Evolutionary conservation across 2,113 vertebrate genomes (phyloP), one percentile per base, ranked within the genome.

Genomic region (Mus spicilegus): DNA sequence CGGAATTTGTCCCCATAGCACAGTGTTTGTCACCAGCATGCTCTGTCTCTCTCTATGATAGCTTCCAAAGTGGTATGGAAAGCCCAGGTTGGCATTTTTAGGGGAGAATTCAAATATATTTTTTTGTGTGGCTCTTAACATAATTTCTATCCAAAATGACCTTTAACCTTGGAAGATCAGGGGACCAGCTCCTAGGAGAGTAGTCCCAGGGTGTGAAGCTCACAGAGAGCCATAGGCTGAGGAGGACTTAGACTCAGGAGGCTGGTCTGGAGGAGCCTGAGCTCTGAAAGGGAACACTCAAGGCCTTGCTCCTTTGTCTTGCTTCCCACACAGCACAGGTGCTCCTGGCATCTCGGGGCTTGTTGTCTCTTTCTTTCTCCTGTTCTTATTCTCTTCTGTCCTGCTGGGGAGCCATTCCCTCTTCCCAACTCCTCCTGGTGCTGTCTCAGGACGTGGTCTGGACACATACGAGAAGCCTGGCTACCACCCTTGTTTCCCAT

Each of bases 11-110:
- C 13, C 16, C 12, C 80, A 76, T 33, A 63, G 16, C n/a, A 14
- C 5, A 54, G 1, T 3, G 4, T 6, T 91, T 14, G 77, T 85
- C 42, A 17, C 67, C 1, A 24, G 3, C 19, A 36, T 0, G 0
- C 2, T 42, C 36, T 65, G 36, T 75, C 10, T 93, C 42, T 61
- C 30, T 78, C 73, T 24, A 0, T 17, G 26, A 10, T n/a, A 12
- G 42, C 46, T 87, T 89, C 39, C 42, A 73, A 89, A 73, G 69
- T 12, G 61, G n/a, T 13, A 0, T 9, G 84, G n/a, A 12, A 30
- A n/a, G 69, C 65, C 81, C 67, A 20, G 39, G 24, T 11, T 33
- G 2, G 2, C 24, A 80, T 92, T 65, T 76, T 65, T 24, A 73
- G 56, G 72, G 42, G 54, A 42, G 51, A 26, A 9, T 77, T 54